These are phyloP conservation scores for Hofmannophila pseudospretella DNA, from an alignment of 2,888 invertebrate genomes.

Conservation along the genomic window DNA sequence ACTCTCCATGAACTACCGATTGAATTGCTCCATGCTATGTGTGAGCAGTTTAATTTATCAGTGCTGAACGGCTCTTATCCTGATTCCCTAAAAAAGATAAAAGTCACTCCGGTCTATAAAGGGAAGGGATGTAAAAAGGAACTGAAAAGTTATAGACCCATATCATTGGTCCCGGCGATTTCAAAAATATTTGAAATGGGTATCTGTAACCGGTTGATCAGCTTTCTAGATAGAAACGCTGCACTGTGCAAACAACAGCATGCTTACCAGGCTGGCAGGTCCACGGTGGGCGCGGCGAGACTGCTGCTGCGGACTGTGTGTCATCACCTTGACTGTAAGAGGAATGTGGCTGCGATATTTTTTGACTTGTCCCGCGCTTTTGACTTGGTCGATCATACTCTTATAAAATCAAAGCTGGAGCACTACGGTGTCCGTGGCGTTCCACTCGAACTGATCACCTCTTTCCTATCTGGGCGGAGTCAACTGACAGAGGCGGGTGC, in stretches of 20 bases:
- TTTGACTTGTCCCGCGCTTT: slow-evolving; percentile 1
- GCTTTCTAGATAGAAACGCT: neutral
- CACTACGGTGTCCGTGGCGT: slow-evolving; percentile 1
- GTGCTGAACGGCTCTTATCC: neutral
- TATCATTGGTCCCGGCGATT: slow-evolving; percentile 1
- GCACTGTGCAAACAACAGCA: neutral
- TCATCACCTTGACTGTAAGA: neutral
- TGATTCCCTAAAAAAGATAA: neutral
- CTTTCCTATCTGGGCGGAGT: neutral
- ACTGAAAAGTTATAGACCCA: slow-evolving; percentile 1
- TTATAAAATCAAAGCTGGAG: neutral
- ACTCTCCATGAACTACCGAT: neutral
- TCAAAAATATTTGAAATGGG: slow-evolving; percentile 5
- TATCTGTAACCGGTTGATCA: neutral
- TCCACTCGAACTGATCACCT: neutral
- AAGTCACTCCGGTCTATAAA: neutral
- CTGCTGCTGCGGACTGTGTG: neutral
- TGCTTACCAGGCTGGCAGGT: neutral
- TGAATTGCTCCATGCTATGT: neutral
- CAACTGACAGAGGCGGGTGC: neutral
- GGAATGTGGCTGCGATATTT: neutral
- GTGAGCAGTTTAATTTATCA: neutral
- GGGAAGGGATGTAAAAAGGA: slow-evolving; percentile 1
- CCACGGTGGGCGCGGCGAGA: neutral
- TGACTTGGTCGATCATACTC: slow-evolving; percentile 2